phyloP scores from a whole-genome alignment of 2,888 invertebrate species.

The Amblyjoppa proteus region DNA sequence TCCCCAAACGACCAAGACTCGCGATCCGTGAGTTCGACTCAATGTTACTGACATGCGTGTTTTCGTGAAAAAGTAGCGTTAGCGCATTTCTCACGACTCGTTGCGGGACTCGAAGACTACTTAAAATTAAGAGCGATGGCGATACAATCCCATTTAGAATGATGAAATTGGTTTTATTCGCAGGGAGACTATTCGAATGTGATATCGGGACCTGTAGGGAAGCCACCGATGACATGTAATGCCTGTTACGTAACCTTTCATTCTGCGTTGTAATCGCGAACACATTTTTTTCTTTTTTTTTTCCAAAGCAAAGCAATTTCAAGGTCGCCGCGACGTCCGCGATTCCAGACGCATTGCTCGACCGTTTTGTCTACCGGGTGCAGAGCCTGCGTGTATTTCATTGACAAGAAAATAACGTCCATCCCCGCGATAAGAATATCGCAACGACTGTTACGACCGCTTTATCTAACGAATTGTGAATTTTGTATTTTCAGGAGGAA shows the following conservation, averaged over 20 bases:
- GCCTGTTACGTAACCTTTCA: constrained; percentile 66
- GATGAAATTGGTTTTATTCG: not conserved
- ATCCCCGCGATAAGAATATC: not conserved
- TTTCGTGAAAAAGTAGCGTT: no score
- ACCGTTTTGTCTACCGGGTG: constrained; percentile 32
- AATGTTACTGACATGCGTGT: no score
- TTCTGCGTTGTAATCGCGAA: constrained; percentile 69
- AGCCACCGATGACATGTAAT: constrained; percentile 28
- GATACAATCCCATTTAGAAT: no score
- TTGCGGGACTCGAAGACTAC: no score
- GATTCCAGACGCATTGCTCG: not conserved
- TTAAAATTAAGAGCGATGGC: no score
- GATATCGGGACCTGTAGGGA: constrained; percentile 14
- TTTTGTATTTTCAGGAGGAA: constrained; percentile 81
- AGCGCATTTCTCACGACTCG: no score
- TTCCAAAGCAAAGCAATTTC: constrained; percentile 37
- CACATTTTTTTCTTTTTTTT: constrained; percentile 51
- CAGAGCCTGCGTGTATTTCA: not conserved
- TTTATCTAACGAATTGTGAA: constrained; percentile 14
- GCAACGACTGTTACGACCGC: not conserved
- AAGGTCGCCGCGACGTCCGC: constrained; percentile 35
- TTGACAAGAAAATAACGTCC: not conserved
- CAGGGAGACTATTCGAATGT: not conserved
- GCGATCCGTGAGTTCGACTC: no score
- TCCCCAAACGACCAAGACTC: no score